Conservation (phyloP, 1,140 invertebrate genomes). For the Cherax destructor region DNA sequence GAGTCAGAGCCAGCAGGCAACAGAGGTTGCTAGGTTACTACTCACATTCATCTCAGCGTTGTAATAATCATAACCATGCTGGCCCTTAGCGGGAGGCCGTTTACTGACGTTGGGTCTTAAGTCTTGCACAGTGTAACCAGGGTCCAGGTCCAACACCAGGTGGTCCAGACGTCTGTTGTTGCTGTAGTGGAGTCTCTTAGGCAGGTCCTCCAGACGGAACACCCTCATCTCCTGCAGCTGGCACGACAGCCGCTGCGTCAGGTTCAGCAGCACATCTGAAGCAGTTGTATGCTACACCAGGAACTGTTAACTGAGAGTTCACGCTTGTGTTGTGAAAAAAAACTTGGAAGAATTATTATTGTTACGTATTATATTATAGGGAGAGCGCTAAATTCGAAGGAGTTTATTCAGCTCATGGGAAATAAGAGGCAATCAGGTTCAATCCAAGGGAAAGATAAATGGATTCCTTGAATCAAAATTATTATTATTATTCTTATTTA, state of each 20-base stretch:
- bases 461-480: too few relatives aligned
- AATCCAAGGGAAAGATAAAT: too few relatives aligned
- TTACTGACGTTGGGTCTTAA: neutral
- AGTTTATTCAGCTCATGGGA: too few relatives aligned
- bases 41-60: constrained; percentile 33
- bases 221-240: constrained; percentile 18
- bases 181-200: constrained; percentile 28
- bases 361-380: too few relatives aligned
- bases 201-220: constrained; percentile 20
- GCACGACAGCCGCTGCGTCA: constrained; percentile 15
- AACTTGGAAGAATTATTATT: too few relatives aligned
- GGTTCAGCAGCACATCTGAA: neutral
- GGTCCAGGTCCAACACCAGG: constrained; percentile 32
- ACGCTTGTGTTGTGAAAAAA: too few relatives aligned
- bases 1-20: too few relatives aligned
- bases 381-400: too few relatives aligned
- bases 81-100: neutral
- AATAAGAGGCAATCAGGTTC: too few relatives aligned
- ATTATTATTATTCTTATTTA: too few relatives aligned
- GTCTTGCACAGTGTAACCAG: neutral
- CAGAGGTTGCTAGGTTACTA: neutral
- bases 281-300: neutral
- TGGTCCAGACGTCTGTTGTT: constrained; percentile 26
- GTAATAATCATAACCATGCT: constrained; percentile 48
- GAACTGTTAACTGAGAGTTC: too few relatives aligned